Percentiles rank a stretch among this genome's conserved stretches.
phyloP scores from a whole-genome alignment of 1,140 invertebrate species.

The Teleopsis dalmanni region DNA sequence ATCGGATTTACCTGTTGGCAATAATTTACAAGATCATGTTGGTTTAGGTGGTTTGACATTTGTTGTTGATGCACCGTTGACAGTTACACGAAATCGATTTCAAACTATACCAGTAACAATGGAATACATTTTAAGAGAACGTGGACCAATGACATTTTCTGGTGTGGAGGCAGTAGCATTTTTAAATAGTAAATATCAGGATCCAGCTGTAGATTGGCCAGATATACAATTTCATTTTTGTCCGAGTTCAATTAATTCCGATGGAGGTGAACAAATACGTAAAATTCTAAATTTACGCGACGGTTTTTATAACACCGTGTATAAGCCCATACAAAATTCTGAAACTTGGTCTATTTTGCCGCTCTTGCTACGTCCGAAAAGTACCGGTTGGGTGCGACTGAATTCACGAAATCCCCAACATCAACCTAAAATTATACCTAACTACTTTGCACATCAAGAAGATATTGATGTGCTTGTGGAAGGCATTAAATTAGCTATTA shows the following conservation, averaged over 20 bases:
- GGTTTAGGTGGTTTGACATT: constrained; percentile 77
- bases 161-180: constrained; percentile 78
- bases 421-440: constrained; percentile 82
- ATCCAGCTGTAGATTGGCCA: constrained; percentile 63
- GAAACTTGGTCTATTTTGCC: constrained; percentile 82
- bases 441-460: constrained; percentile 76
- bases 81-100: constrained; percentile 67
- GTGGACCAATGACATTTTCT: constrained; percentile 71
- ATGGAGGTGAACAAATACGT: constrained; percentile 65
- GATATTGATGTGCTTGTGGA: constrained; percentile 69
- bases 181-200: constrained; percentile 75
- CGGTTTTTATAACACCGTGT: constrained; percentile 74
- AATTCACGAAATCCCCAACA: constrained; percentile 69
- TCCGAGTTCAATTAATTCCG: constrained; percentile 72
- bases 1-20: constrained; percentile 67
- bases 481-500: constrained; percentile 74
- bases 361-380: constrained; percentile 70
- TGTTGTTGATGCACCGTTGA: constrained; percentile 69
- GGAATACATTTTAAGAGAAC: constrained; percentile 72
- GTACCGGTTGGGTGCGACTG: constrained; percentile 71
- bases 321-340: constrained; percentile 66
- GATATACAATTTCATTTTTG: constrained; percentile 83
- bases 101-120: constrained; percentile 68
- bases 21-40: constrained; percentile 67
- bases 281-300: constrained; percentile 70